These are phyloP conservation scores for Arenaria interpres DNA, from an alignment of 2,113 vertebrate species.

Conservation along the genomic window DNA sequence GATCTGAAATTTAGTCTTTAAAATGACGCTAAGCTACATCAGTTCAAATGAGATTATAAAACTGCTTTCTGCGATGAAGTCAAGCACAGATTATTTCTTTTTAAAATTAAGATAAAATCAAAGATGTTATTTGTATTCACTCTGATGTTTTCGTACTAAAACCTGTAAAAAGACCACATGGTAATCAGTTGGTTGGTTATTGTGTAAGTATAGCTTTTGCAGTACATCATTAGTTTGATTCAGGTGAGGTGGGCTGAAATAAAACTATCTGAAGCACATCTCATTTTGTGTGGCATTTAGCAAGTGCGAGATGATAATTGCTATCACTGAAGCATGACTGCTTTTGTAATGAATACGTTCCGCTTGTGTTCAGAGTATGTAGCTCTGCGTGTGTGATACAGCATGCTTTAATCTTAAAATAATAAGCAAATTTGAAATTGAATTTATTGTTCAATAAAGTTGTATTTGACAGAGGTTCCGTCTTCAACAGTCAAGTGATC, in stretches of 20 bases:
- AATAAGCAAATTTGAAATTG: slow-evolving; percentile 2
- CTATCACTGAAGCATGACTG: slow-evolving; percentile 3
- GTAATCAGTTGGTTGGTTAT: neutral
- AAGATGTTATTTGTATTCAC: neutral
- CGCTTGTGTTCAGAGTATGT: neutral
- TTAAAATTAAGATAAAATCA: neutral
- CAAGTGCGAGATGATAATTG: neutral
- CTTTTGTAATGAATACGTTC: slow-evolving; percentile 23
- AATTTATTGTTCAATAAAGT: slow-evolving; percentile 11
- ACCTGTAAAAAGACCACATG: neutral
- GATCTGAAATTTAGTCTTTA: neutral
- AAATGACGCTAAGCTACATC: neutral
- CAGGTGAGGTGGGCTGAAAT: neutral
- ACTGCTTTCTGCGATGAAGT: neutral
- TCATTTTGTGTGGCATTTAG: slow-evolving; percentile 20
- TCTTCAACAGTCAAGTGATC: neutral
- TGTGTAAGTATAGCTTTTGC: neutral
- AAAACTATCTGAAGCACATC: neutral
- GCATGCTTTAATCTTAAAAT: slow-evolving; percentile 14
- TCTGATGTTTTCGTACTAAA: neutral
- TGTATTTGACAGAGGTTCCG: neutral
- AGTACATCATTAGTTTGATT: neutral
- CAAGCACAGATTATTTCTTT: neutral
- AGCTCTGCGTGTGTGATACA: neutral
- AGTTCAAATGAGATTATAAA: neutral